Base-by-base conservation (phyloP, 2,797 vertebrate species). In the Hydrophis major region DNA sequence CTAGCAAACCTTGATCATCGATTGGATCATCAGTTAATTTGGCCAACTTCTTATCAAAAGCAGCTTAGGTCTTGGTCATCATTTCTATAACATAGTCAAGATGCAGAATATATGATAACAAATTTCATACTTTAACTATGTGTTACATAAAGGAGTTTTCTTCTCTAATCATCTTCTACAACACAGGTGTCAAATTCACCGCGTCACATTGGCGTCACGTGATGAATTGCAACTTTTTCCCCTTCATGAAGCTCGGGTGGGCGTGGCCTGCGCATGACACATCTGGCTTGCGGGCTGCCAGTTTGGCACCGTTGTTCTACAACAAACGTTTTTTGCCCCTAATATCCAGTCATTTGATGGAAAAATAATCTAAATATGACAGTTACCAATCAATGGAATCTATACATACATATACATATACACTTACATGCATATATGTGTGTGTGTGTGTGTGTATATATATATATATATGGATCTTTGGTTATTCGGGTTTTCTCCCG, bases 221-320 rank as follows among this genome's bases (percentile, higher is more conserved):
- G 59, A 60, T 22, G 2, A 7, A 60, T 22, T 7, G 6, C 4
- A 2, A 20, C 20, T 59, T 25, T 25, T 25, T 3, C 0, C 25
- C 22, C 2, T 27, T 27, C 25, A 1, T 20, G 25, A 25, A 25
- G 22, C 7, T 60, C 22, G 59, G 59, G 7, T 25, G 22, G 59
- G 59, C 7, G 20, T 25, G 59, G 59, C 59, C 22, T 60, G 22
- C 0, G 1, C 3, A 8, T 60, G 22, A 25, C 2, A 2, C 59
- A 60, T 60, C 6, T 8, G 0, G 59, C 22, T 7, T 6, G 0
- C 0, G 2, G 22, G 59, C 22, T 2, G 2, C 20, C 59, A 60
- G 7, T 60, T 10, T 60, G 6, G 20, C 18, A 22, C 57, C 6
- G 5, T 18, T 59, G 59, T 69, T 69, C 0, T 12, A 63, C 61